Percentiles rank a stretch among this genome's conserved stretches.
Evolutionary conservation across 2,113 vertebrate genomes (phyloP).

Genomic region (western clawed frog (Xenopus tropicalis)): UCB_Xtro_10.0 CM004448.2:15656001-15656500

Average conservation of each 20-base stretch:
- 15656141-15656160: no score
- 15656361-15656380: slow-evolving; percentile 12
- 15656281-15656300: slow-evolving; percentile 30
- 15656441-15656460: no score
- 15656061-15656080: no score
- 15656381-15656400: slow-evolving; percentile 2
- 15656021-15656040: no score
- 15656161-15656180: not conserved
- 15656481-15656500: no score
- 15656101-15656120: no score
- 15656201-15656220: slow-evolving; percentile 25
- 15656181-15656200: slow-evolving; percentile 8
- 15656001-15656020: no score
- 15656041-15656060: no score
- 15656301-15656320: slow-evolving; percentile 34
- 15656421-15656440: no score
- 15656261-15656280: slow-evolving; percentile 20
- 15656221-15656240: slow-evolving; percentile 26
- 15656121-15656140: no score
- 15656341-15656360: slow-evolving; percentile 34
- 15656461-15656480: no score
- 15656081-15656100: no score
- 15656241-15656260: slow-evolving; percentile 22
- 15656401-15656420: not conserved
- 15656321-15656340: slow-evolving; percentile 33